Base-by-base conservation (phyloP, 2,113 vertebrate species). In the Urocynchramus pylzowi region DNA sequence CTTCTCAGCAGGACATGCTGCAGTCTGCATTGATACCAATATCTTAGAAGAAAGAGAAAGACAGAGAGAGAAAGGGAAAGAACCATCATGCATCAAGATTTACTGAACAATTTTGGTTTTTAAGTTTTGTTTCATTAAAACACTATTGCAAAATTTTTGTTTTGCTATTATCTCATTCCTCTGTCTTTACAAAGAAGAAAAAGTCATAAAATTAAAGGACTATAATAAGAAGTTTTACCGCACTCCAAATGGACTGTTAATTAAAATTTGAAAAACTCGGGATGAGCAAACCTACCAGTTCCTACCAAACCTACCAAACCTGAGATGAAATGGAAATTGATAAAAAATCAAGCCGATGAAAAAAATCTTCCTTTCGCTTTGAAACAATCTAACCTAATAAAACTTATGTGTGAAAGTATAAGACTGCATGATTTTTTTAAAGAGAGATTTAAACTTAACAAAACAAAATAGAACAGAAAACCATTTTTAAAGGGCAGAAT, bases 351-450 rank as follows among this genome's bases (percentile, higher is more conserved):
- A 70, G 89, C 68, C 9, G 13, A 90, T 44, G 53, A 71, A 96
- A 96, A 97, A 97, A 92, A 27, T 28, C 65, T 96, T 97, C 95
- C 88, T 95, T 90, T 87, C 96, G 88, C 94, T 97, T 95, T 95
- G 89, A 81, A 98, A 97, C 94, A 97, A 97, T 97, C 93, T 97
- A 96, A 94, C 9, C 3, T 28, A 56, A 95, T 82, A 97, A 95
- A 95, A 95, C n/a, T 85, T 95, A 97, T 98, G 96, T 98, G 98
- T 98, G 96, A 96, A 98, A 96, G 97, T 95, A 97, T 87, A 93
- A 81, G 87, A 90, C 95, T 84, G 89, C 97, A 96, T 97, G 97
- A 89, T 97, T 92, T 98, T 98, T 97, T 97, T 97, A 95, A 98
- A 98, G 96, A 98, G 21, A 85, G 4, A 79, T 71, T 83, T 64